Base-by-base conservation (phyloP, 2,797 vertebrate species). In the Brotula barbata region DNA sequence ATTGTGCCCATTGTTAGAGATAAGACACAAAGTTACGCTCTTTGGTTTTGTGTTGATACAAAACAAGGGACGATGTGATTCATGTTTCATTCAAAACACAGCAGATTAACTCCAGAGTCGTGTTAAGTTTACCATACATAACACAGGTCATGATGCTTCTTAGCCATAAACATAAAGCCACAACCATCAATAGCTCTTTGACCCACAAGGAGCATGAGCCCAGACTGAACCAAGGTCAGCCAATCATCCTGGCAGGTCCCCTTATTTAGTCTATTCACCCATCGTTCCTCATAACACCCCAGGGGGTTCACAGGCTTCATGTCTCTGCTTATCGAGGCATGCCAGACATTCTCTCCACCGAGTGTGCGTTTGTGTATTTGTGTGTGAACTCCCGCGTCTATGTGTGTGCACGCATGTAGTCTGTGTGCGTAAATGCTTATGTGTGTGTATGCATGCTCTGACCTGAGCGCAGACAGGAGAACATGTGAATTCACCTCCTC, bases 311-410 rank as follows among this genome's bases (percentile, higher is more conserved):
- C 47, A 25, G 58, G 77, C 69, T 77, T 87, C 75, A 1, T 77
- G 86, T 74, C 83, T 75, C 73, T 77, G 83, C 86, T 86, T 78
- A 89, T 85, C 68, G 58, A 83, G 71, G 74, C 80, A 88, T 88
- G 82, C 75, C 85, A 89, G 75, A 82, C 81, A 90, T 88, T 90
- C 80, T 64, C 81, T 60, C 56, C 34, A 34, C 69, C 21, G 62
- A 52, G 68, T 66, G 73, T 21, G 12, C 1, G 21, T 56, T 43
- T 52, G 45, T 20, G 41, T 41, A 33, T 21, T 36, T 34, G 44
- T 45, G 41, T 17, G 21, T 19, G 19, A 7, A 36, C 21, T 17
- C 6, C 11, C 20, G 43, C 69, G 73, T n/a, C n/a, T 82, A 51
- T 80, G 64, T 46, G 76, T 56, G 45, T 28, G 67, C 60, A 5